These are phyloP conservation scores for Reticulitermes speratus DNA, from an alignment of 1,140 invertebrate species.

Conservation along the genomic window DNA sequence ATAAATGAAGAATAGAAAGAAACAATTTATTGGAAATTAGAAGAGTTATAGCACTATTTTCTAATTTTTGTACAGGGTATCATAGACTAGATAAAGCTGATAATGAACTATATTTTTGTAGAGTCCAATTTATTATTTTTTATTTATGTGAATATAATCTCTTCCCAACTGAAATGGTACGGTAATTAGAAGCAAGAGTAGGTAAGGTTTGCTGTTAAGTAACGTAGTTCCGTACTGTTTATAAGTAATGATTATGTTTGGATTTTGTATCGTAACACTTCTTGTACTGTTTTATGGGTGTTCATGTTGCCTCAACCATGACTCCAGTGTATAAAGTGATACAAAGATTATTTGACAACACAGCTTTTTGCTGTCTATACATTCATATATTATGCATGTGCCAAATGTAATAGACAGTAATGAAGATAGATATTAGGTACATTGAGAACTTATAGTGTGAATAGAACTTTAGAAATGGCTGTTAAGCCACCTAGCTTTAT, in stretches of 20 bases:
- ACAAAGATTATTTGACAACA: background rate
- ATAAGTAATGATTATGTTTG: background rate
- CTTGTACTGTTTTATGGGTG: background rate
- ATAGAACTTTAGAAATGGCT: background rate
- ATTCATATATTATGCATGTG: background rate
- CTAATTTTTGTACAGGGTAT: slow-evolving; percentile 1
- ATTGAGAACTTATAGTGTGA: background rate
- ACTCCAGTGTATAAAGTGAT: background rate
- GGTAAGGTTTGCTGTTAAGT: background rate
- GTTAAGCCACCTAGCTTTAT: background rate
- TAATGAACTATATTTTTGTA: background rate
- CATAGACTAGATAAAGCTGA: background rate
- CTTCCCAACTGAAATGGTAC: background rate
- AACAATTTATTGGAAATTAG: too few species aligned
- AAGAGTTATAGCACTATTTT: background rate
- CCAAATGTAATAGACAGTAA: background rate
- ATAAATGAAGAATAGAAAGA: background rate
- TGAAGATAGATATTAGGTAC: background rate
- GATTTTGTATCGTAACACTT: background rate
- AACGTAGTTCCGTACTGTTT: background rate
- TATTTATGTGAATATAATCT: background rate
- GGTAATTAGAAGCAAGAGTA: too few species aligned
- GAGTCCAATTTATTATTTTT: background rate
- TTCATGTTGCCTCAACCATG: background rate
- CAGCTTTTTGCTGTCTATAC: background rate